Base-by-base conservation (phyloP, 2,888 invertebrate species). In the Hesperia comma region DNA sequence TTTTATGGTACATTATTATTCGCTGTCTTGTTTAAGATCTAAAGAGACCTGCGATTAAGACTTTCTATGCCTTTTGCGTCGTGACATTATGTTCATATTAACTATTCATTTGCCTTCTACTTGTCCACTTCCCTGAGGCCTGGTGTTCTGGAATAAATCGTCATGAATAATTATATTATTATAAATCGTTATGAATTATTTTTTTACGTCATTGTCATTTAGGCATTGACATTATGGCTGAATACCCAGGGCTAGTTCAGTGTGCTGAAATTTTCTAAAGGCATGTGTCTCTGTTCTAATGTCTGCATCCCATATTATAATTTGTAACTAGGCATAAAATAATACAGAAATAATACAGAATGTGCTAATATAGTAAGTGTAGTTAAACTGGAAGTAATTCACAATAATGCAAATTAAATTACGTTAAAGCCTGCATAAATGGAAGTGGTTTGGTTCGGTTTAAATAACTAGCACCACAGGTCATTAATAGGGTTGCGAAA, bases 1-100 rank as follows among this genome's bases (percentile, higher is more conserved):
- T 70, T 71, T 69, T 71, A 58, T 67, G 54, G 51, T 56, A 40
- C 19, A 54, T 53, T 57, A 63, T 55, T 51, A 58, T 54, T 64
- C 58, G 58, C 17, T 32, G 58, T 53, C 58, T 41, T 64, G 53
- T 58, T 58, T 21, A 19, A 49, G 57, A 58, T 58, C 51, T 57
- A 40, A 64, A 53, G 41, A 64, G 51, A 58, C 51, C 53, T 15
- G 56, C 15, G 56, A 63, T 49, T 49, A 63, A 49, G 49, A 57
- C 56, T 63, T 63, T 63, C 63, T 49, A 46, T 40, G 53, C 49
- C 51, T 57, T 54, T 63, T 49, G 33, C 26, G 49, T 63, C 40
- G 51, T 55, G 55, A 55, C 62, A 19, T 46, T 17, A 32, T 43
- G 32, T 32, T 55, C 21, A 15, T 21, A 43, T 54, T 32, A 43